A percentile compares a stretch with the other conserved stretches of the same genome.
phyloP scores from a whole-genome alignment of 2,113 vertebrate species.

The Lophura nycthemera region DNA sequence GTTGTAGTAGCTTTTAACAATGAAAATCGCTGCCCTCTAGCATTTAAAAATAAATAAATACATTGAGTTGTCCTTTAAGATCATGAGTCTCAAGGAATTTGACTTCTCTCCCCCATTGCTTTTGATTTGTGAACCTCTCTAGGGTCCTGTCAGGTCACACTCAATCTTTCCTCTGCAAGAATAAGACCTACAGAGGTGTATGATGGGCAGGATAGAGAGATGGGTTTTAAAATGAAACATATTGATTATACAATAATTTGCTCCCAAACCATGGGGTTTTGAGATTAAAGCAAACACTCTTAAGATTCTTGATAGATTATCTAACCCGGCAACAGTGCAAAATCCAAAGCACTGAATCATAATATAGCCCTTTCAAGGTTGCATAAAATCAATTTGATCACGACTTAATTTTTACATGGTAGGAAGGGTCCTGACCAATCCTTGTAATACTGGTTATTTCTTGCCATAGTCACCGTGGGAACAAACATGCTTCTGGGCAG shows the following conservation, averaged over 20 bases:
- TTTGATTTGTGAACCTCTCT: constrained; percentile 53
- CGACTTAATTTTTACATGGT: constrained; percentile 16
- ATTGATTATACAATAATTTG: constrained; percentile 71
- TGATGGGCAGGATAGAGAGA: constrained; percentile 55
- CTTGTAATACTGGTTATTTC: background rate
- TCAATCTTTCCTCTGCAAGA: constrained; percentile 57
- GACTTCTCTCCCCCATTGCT: background rate
- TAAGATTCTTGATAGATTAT: constrained; percentile 37
- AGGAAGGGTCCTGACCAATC: background rate
- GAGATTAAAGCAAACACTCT: constrained; percentile 34
- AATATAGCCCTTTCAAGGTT: constrained; percentile 20
- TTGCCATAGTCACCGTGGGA: background rate
- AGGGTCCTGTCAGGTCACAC: constrained; percentile 46
- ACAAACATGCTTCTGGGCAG: background rate
- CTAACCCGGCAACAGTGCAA: constrained; percentile 13
- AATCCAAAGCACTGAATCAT: constrained; percentile 14
- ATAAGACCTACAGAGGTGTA: constrained; percentile 23
- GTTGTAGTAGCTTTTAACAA: background rate
- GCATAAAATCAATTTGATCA: constrained; percentile 33
- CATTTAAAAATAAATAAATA: background rate
- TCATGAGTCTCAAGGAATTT: background rate
- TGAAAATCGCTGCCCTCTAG: background rate
- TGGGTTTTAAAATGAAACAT: constrained; percentile 52
- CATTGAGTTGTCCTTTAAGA: background rate
- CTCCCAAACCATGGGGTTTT: constrained; percentile 31